These are phyloP conservation scores for Verasper variegatus DNA, from an alignment of 2,113 vertebrate genomes.

Conservation along the genomic window DNA sequence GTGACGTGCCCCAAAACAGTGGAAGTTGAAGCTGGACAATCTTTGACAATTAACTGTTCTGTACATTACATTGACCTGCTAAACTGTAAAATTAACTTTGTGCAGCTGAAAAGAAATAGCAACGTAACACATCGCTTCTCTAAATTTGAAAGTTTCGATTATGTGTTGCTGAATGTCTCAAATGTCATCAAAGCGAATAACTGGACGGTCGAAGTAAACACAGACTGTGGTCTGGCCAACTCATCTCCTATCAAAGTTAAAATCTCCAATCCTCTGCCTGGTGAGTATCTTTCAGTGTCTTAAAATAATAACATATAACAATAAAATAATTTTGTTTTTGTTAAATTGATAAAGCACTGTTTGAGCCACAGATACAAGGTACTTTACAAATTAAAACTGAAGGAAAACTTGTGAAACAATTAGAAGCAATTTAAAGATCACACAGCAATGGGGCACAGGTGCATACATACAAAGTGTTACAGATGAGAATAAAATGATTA, in stretches of 20 bases:
- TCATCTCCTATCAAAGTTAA: fast-evolving
- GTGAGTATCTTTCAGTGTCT: constrained; percentile 5
- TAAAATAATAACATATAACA: neutral
- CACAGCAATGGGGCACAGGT: no score
- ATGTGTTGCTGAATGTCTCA: constrained; percentile 3
- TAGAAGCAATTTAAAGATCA: no score
- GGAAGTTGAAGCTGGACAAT: fast-evolving
- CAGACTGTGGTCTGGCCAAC: fast-evolving
- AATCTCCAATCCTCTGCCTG: neutral
- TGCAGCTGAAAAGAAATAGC: fast-evolving
- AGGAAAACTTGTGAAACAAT: no score
- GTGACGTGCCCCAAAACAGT: neutral
- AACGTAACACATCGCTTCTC: fast-evolving
- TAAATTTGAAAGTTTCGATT: no score
- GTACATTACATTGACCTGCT: neutral
- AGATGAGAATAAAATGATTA: no score
- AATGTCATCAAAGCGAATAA: fast-evolving
- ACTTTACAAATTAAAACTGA: no score
- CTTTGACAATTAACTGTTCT: neutral
- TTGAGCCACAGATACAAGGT: no score
- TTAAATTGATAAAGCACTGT: no score
- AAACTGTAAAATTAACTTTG: fast-evolving
- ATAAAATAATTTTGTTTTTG: neutral
- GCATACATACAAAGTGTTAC: no score
- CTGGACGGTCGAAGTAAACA: fast-evolving